Conservation (phyloP, 2,113 vertebrate genomes). For the Oophaga pumilio region DNA sequence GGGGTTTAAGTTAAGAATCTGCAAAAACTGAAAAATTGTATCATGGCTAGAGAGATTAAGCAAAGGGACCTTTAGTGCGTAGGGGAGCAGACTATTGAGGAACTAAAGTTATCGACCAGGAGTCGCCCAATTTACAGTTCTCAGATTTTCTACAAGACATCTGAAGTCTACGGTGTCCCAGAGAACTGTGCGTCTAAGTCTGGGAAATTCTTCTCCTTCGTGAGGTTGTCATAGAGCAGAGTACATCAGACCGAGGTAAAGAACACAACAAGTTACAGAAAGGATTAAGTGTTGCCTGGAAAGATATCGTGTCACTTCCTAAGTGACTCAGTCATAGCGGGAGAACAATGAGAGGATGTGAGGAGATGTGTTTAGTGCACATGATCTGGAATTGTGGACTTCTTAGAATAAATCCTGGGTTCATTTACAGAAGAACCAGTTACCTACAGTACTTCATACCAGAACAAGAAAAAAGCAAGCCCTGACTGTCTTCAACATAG, state of each 20-base stretch:
- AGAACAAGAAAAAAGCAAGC: background rate
- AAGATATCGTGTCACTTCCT: constrained; percentile 52
- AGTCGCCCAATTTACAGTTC: background rate
- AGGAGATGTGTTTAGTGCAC: constrained; percentile 20
- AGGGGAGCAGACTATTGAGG: background rate
- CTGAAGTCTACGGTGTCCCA: background rate
- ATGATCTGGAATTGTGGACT: constrained; percentile 29
- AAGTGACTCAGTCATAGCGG: constrained; percentile 44
- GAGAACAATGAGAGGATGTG: constrained; percentile 56
- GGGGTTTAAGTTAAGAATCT: no score
- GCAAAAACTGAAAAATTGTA: no score
- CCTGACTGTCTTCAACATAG: background rate
- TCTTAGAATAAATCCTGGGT: background rate
- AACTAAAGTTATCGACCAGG: background rate
- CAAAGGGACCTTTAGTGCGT: background rate
- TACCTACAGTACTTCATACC: background rate
- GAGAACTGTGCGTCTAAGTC: background rate
- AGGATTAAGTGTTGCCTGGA: constrained; percentile 23
- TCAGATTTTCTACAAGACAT: background rate
- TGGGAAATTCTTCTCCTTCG: background rate
- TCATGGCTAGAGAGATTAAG: background rate
- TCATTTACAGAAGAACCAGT: constrained; percentile 4
- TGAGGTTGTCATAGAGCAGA: background rate
- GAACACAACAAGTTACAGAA: constrained; percentile 1
- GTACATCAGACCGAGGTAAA: background rate